phyloP scores from a whole-genome alignment of 2,888 invertebrate species.

The Ecliptopera silaceata region DNA sequence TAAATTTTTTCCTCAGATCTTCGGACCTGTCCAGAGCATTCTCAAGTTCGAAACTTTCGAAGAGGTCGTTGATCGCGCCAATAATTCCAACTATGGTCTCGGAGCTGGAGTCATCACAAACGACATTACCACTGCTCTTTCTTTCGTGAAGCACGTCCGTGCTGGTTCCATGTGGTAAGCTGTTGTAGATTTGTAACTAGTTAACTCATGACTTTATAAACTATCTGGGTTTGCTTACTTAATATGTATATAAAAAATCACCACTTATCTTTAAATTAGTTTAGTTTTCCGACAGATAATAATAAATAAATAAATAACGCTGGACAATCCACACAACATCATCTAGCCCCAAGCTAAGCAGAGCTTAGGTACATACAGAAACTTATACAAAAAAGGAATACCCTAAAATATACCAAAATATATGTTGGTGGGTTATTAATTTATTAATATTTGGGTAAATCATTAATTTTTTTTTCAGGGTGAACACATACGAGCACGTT shows the following conservation, averaged over 20 bases:
- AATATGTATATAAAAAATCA: no score
- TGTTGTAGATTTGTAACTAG: not conserved
- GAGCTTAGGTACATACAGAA: no score
- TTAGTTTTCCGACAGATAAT: no score
- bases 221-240: no score
- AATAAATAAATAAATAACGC: no score
- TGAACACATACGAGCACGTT: constrained; percentile 89
- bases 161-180: constrained; percentile 91
- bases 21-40: constrained; percentile 95
- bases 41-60: constrained; percentile 91
- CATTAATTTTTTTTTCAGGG: constrained; percentile 64
- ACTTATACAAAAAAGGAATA: no score
- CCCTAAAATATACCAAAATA: no score
- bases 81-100: constrained; percentile 91
- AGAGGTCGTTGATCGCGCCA: constrained; percentile 93
- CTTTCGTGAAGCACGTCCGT: constrained; percentile 88
- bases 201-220: no score
- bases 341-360: no score
- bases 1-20: constrained; percentile 84
- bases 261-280: no score
- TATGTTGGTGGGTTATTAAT: no score
- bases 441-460: not conserved
- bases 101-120: constrained; percentile 95
- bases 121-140: constrained; percentile 90
- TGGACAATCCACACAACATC: no score